Base-by-base conservation (phyloP, 53 echinoderm and acorn worm species). In the Hippasteria phrygiana region DNA sequence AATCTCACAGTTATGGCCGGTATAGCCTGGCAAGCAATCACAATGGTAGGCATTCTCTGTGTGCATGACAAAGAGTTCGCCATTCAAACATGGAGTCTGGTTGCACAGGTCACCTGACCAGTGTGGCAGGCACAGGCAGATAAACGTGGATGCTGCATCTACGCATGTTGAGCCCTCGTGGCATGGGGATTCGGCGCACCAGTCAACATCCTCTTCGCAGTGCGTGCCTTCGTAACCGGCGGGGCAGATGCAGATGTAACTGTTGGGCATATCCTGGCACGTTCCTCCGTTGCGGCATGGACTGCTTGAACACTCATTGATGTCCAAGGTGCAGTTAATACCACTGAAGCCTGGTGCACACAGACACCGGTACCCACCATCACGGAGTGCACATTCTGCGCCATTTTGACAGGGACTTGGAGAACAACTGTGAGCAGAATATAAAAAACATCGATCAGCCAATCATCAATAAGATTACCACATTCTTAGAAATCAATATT, bases 1-100 rank as follows among this genome's bases (percentile, higher is more conserved):
- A 42, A 88, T 37, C 48, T 90, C 87, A 32, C 95, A 95, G 42
- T 95, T 78, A 2, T 62, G 71, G 10, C 95, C 95, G 65, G 28
- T 32, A 45, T 37, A 82, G 2, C 82, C 82, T 2, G 82, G 42
- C 38, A 42, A 9, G 22, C 82, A 82, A 39, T 42, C 37, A 40
- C 89, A 92, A 1, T 14, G 56, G 17, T 82, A 82, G 24, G 46
- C 20, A 13, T 56, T 59, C 7, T 78, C 37, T 13, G 13, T 38
- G 1, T 14, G 22, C 78, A 24, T 8, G 18, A 43, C 18, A 33
- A 63, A 82, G 64, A 43, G 10, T 0, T 14, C 82, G 8, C 38
- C 8, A 32, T 82, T 82, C 82, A 45, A 66, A 16, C 82, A 82
- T 26, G 82, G 82, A 0, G 82, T 64, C 43, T 82, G 28, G 32